Percentiles rank a stretch among this genome's conserved stretches.
These are phyloP conservation scores for Ranitomeya imitator DNA, from an alignment of 2,113 vertebrate genomes.

Conservation along the genomic window DNA sequence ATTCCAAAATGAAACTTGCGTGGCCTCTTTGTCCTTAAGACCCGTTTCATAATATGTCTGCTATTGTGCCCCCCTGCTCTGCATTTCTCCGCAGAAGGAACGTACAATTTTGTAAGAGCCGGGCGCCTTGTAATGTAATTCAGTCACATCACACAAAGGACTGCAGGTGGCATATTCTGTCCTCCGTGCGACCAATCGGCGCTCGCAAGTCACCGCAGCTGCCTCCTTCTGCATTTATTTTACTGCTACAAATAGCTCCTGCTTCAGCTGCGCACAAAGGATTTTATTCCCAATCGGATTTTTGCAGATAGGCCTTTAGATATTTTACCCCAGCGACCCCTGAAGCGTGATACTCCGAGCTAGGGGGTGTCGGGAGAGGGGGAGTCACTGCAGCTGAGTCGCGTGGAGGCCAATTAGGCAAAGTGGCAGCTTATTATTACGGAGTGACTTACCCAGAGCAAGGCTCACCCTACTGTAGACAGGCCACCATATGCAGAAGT, in stretches of 20 bases:
- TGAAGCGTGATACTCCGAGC: conserved; percentile 33
- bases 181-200: conserved; percentile 21
- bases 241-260: conserved; percentile 24
- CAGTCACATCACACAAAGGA: conserved; percentile 51
- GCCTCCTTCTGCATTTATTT: conserved; percentile 31
- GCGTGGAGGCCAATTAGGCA: conserved; percentile 44
- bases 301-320: conserved; percentile 27
- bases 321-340: conserved; percentile 35
- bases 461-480: conserved; percentile 38
- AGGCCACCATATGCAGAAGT: conserved; percentile 46
- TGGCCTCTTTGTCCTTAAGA: conserved; percentile 23
- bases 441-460: conserved; percentile 45
- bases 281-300: conserved; percentile 47
- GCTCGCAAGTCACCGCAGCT: conserved; percentile 31
- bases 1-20: conserved; percentile 28
- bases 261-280: conserved; percentile 25
- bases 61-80: conserved; percentile 40
- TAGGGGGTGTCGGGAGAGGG: neutral
- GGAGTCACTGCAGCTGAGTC: conserved; percentile 40
- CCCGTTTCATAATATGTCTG: conserved; percentile 19
- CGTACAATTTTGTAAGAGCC: conserved; percentile 21
- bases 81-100: conserved; percentile 50
- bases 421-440: conserved; percentile 51
- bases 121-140: conserved; percentile 40
- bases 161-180: conserved; percentile 52